Conservation (phyloP, 2,797 vertebrate species). For the Darevskia nairensis region DNA sequence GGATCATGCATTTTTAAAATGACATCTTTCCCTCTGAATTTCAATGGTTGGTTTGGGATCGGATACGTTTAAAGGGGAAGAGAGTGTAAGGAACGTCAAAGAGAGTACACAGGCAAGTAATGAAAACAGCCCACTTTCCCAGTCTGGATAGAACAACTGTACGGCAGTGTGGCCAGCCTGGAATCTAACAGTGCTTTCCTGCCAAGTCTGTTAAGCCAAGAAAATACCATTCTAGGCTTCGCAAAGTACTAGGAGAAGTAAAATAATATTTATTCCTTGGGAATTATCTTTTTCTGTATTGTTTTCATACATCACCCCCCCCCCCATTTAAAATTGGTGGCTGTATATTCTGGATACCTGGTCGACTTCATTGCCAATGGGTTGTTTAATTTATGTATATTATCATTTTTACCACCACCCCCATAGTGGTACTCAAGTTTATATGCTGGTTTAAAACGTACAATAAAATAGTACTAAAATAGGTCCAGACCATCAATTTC, state of each 20-base stretch:
- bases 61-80: slow-evolving; percentile 10
- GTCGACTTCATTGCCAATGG: background rate
- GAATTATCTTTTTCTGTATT: background rate
- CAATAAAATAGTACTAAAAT: background rate
- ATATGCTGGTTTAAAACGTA: background rate
- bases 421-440: background rate
- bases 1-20: slow-evolving; percentile 37
- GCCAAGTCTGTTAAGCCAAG: background rate
- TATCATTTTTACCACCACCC: background rate
- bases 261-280: background rate
- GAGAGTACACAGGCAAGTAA: background rate
- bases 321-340: too few species aligned
- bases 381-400: background rate
- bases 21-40: slow-evolving; percentile 44
- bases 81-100: slow-evolving; percentile 14
- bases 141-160: background rate
- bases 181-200: background rate
- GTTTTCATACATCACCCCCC: background rate
- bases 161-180: background rate
- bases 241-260: background rate
- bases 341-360: too few species aligned
- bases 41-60: background rate
- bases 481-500: background rate
- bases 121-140: fast-evolving
- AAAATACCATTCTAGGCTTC: background rate